These are phyloP conservation scores for Enteromius anoplus DNA, from an alignment of 2,797 vertebrate genomes.

Conservation along the genomic window DNA sequence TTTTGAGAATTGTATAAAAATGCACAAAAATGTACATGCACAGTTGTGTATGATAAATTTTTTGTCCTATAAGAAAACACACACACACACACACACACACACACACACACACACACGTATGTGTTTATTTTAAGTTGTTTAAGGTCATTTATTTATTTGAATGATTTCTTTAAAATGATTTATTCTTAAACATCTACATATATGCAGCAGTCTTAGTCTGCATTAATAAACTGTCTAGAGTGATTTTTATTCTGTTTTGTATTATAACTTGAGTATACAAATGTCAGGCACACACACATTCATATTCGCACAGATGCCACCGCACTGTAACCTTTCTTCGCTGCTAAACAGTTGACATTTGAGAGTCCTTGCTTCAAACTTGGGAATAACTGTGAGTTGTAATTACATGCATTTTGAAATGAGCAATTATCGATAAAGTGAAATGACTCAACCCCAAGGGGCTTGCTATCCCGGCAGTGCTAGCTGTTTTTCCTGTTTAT, in stretches of 20 bases:
- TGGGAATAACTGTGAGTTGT: conserved; percentile 60
- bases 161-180: too few species aligned
- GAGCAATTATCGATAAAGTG: conserved; percentile 65
- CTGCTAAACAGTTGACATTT: conserved; percentile 63
- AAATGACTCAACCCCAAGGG: conserved; percentile 52
- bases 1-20: too few species aligned
- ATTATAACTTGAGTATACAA: conserved; percentile 29
- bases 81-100: too few species aligned
- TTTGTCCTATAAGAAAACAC: too few species aligned
- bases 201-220: neutral
- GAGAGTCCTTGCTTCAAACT: conserved; percentile 63
- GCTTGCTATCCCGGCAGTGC: conserved; percentile 30
- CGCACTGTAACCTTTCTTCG: conserved; percentile 57
- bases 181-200: too few species aligned
- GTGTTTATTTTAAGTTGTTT: too few species aligned
- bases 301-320: conserved; percentile 42
- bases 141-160: too few species aligned
- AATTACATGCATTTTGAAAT: conserved; percentile 67
- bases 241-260: neutral
- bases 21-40: too few species aligned
- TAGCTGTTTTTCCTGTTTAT: conserved; percentile 59
- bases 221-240: neutral
- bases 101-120: too few species aligned
- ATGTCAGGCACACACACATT: conserved; percentile 42
- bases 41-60: too few species aligned